phyloP scores from a whole-genome alignment of 2,113 vertebrate species.

The Sinocyclocheilus anophthalmus region DNA sequence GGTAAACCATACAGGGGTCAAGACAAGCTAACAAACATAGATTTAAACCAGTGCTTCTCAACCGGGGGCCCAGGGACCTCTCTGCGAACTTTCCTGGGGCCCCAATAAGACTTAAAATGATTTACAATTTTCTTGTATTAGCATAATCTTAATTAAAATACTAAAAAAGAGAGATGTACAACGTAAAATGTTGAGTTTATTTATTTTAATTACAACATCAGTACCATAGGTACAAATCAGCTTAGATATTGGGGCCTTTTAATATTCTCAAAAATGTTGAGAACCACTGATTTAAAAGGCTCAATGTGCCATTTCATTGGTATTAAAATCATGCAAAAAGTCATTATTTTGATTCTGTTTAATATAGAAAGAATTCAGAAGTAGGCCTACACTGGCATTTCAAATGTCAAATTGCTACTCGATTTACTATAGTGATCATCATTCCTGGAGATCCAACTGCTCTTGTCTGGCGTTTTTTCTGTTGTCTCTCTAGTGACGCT shows the following conservation, averaged over 20 bases:
- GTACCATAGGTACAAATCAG: not conserved
- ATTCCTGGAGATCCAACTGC: not conserved
- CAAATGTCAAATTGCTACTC: too few relatives aligned
- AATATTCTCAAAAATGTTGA: too few relatives aligned
- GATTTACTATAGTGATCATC: not conserved
- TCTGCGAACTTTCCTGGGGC: not conserved
- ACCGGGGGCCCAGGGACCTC: not conserved
- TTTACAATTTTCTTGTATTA: not conserved
- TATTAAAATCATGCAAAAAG: not conserved
- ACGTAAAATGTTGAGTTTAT: not conserved
- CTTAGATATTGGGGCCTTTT: not conserved
- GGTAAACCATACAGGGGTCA: conserved; percentile 72
- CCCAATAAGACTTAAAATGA: not conserved
- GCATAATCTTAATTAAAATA: not conserved
- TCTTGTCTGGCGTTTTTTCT: too few relatives aligned
- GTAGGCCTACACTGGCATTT: too few relatives aligned
- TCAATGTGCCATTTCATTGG: not conserved
- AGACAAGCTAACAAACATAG: not conserved
- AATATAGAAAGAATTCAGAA: too few relatives aligned
- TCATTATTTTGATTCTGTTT: too few relatives aligned
- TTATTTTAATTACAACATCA: not conserved
- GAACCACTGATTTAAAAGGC: not conserved
- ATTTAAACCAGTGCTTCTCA: not conserved
- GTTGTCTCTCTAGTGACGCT: conserved; percentile 79
- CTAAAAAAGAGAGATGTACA: not conserved